Base-by-base conservation (phyloP, 2,888 invertebrate genomes). In the Drosophila nigritarsus region DNA sequence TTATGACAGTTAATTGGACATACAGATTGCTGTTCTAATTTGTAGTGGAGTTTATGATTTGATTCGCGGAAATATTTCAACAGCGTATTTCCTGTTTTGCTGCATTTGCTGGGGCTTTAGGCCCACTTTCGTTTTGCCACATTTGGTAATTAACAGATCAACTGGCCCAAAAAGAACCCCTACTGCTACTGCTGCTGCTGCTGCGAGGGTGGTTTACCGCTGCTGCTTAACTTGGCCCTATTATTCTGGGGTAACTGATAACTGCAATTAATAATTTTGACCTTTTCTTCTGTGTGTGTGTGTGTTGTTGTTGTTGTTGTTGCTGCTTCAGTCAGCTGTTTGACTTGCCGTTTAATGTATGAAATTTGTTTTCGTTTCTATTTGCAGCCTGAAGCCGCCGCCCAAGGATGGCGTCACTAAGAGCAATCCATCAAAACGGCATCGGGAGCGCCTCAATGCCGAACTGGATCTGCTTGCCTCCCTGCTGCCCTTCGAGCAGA, bases 401-500 rank as follows among this genome's bases (percentile, higher is more conserved):
- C 97, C 98, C 88, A 98, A 98, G 94, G 98, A 98, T 94, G 97
- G 97, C 87, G 97, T 98, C 92, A 97, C 98, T 65, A 98, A 98
- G 93, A 98, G 98, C 92, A 99, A 99, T 94, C 99, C 99, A 3
- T 99, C 99, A 94, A 99, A 99, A 93, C 94, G 99, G 63, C 99
- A 99, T 93, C 95, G 99, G 45, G 99, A 99, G 94, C 95, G 99
- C 32, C 95, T 99, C 87, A 99, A 99, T 94, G 98, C 99, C 11
- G 99, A 99, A 94, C 94, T 99, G 94, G 99, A 99, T 94, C 98
- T 98, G 64, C 94, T 99, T 91, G 99, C 99, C 53, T 97, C 98
- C 83, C 94, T 98, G 89, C 95, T 98, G 89, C 99, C 99, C 87
- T 99, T 98, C 94, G 99, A 99, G 94, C 98, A 99, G 94, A 98